Evolutionary conservation across 2,888 invertebrate species (phyloP), one percentile per base, ranked within the genome.

Genomic region (Colletes collaris): DNA sequence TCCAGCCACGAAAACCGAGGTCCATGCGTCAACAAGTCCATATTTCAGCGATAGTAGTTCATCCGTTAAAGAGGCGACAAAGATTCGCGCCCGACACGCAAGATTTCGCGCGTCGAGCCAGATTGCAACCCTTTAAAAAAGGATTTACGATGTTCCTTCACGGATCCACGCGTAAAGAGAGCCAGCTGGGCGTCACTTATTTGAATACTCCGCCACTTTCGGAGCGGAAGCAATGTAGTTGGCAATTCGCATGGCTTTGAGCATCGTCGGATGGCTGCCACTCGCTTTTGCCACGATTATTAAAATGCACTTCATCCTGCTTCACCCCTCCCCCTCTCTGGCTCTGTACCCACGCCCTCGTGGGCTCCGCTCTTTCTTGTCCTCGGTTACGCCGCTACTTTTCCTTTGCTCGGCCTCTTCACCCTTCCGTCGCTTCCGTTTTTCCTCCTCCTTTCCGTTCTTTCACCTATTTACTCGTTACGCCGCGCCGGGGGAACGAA

Each of bases 401-500:
- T 70, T 79, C 56, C 72, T 82, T 73, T 65, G 68, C 58, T 53
- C 72, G 66, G 58, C 63, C 74, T 62, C 70, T 73, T 64, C 62
- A 56, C 70, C 55, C 44, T 76, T 69, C 60, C 74, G 53, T 11
- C 19, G 46, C 67, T 37, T 60, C 67, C 56, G 37, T 16, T 72
- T 77, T 62, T 59, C 59, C 74, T 53, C 55, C 56, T 75, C 55
- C 69, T 40, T 4, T 59, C 67, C 79, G 72, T 82, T 83, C 81
- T 85, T 83, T 82, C 75, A 79, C 84, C 86, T 88, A 88, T 88
- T 89, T 88, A 89, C 88, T 84, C 83, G 88, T 86, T 83, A 76
- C 80, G 81, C 79, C 79, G 68, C 71, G 40, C 40, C 27, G 27
- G 50, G 50, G 13, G 52, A n/a, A 60, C 53, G 62, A 63, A 67